Base-by-base conservation (phyloP, 2,888 invertebrate genomes). In the Athripsodes cinereus region DNA sequence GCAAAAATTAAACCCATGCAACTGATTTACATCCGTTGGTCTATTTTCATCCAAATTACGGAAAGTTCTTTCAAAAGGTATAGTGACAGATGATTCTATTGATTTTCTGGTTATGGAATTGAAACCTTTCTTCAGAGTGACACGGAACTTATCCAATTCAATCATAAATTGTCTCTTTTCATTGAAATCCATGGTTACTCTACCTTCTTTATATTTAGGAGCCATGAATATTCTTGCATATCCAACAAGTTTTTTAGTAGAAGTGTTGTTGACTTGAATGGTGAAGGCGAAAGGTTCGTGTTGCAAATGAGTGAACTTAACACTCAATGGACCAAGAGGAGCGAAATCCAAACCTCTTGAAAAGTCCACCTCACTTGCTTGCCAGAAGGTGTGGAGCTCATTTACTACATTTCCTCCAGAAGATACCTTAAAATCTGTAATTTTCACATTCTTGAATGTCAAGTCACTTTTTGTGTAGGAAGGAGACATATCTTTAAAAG, bases 261-360 rank as follows among this genome's bases (percentile, higher is more conserved):
- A 74, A 11, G 59, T 19, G 35, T 63, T 63, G 20, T 49, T 57
- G 10, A 59, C 59, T 8, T 22, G 31, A 11, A 63, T 53, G 18
- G 53, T 63, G 68, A 89, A 91, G 26, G 74, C 75, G 76, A 85
- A 92, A 0, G 82, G 81, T 2, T 81, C 76, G 67, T 92, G 86
- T 72, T 92, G 89, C 58, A 92, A 78, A 72, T 92, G 92, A 0
- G 86, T 88, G 70, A 90, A 86, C 19, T 86, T 76, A 1, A 84
- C 87, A 51, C 82, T 82, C 1, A 91, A 81, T 0, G 87, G 71
- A 1, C 90, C 90, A 31, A 87, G 80, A 70, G 76, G 71, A 2
- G 81, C 77, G 71, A 92, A 92, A 74, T 93, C 92, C 56, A 93
- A 76, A 0, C 92, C 92, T 21, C 88, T 81, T 0, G 89, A 87